Conservation (phyloP, 2,797 vertebrate genomes). For the Etheostoma perlongum region DNA sequence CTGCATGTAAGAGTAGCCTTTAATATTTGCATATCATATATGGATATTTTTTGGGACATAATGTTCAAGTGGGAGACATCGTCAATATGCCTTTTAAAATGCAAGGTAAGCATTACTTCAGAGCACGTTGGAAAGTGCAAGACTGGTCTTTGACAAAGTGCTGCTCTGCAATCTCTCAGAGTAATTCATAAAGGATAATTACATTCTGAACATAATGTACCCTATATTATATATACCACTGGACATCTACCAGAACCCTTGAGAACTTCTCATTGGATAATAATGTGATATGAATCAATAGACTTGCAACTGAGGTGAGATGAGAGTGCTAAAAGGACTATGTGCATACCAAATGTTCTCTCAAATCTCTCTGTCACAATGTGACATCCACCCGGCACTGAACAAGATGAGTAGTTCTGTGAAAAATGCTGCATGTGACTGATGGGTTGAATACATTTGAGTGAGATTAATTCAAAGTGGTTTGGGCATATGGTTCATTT, state of each 20-base stretch:
- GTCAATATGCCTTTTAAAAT: constrained; percentile 15
- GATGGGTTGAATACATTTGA: constrained; percentile 46
- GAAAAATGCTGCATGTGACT: constrained; percentile 49
- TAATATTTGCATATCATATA: constrained; percentile 48
- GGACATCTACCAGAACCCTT: constrained; percentile 20
- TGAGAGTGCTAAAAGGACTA: constrained; percentile 32
- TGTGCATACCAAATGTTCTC: constrained; percentile 45
- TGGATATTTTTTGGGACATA: constrained; percentile 1
- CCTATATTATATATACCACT: constrained; percentile 27
- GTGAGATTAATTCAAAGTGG: constrained; percentile 31
- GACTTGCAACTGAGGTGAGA: constrained; percentile 42
- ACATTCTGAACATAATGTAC: constrained; percentile 14
- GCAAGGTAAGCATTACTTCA: constrained; percentile 16
- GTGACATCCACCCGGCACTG: constrained; percentile 33
- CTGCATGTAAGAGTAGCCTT: constrained; percentile 11
- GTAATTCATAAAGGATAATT: constrained; percentile 14
- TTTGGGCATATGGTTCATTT: constrained; percentile 17
- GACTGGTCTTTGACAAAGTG: background rate
- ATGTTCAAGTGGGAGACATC: constrained; percentile 15
- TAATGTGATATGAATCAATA: constrained; percentile 32
- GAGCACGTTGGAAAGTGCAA: background rate
- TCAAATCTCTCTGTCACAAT: constrained; percentile 48
- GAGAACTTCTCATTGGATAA: constrained; percentile 24
- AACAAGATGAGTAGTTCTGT: constrained; percentile 40
- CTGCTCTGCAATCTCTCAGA: constrained; percentile 1